These are phyloP conservation scores for Takifugu ocellatus DNA, from an alignment of 2,797 vertebrate species.

Conservation along the genomic window DNA sequence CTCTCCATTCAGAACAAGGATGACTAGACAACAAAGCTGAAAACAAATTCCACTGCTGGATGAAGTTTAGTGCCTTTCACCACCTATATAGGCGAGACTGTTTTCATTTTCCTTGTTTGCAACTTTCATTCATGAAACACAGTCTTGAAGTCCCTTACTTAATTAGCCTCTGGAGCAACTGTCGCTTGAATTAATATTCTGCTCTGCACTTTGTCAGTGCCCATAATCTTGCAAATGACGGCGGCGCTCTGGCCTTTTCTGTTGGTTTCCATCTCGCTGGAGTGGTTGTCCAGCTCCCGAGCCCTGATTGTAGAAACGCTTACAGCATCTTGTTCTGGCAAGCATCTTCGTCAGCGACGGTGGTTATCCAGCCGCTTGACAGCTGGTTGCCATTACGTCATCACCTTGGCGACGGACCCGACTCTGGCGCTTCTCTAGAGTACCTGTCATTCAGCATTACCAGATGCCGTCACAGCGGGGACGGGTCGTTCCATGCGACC, in stretches of 20 bases:
- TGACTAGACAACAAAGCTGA: conserved; percentile 57
- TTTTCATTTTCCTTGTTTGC: not conserved
- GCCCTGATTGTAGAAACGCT: conserved; percentile 74
- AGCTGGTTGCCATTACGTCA: conserved; percentile 68
- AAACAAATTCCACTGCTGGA: too few species aligned
- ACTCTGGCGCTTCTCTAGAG: conserved; percentile 62
- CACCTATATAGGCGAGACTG: too few species aligned
- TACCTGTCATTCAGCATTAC: conserved; percentile 77
- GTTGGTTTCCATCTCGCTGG: conserved; percentile 39
- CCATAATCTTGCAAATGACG: conserved; percentile 49
- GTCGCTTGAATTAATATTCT: conserved; percentile 31
- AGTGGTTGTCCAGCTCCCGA: conserved; percentile 44
- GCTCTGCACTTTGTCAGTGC: conserved; percentile 59
- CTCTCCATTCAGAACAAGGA: conserved; percentile 66
- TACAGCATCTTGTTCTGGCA: conserved; percentile 65
- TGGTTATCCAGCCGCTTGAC: conserved; percentile 58
- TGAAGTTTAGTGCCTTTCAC: too few species aligned
- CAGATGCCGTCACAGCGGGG: conserved; percentile 62
- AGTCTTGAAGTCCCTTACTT: conserved; percentile 49
- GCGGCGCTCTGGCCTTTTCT: conserved; percentile 58
- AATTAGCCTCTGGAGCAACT: conserved; percentile 49
- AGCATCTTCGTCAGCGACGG: conserved; percentile 52
- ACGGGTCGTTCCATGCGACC: conserved; percentile 68
- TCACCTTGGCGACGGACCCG: conserved; percentile 64
- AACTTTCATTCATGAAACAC: conserved; percentile 38